Percentiles rank a stretch among this genome's conserved stretches.
Conservation (phyloP, 2,113 vertebrate species). For the Cottus gobio region DNA sequence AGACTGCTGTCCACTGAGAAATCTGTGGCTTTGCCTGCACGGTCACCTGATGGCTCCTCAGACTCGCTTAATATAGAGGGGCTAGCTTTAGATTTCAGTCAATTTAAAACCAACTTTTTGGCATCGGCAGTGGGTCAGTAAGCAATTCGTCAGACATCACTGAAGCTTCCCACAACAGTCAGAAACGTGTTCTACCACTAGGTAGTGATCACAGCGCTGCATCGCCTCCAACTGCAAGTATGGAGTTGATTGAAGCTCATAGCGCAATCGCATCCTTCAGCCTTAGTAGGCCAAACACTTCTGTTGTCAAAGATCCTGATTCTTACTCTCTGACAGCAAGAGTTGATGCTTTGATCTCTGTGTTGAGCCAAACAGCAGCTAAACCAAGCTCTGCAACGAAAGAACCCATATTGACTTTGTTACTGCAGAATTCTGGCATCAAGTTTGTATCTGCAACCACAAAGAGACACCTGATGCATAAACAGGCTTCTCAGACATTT, state of each 20-base stretch:
- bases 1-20: constrained; percentile 40
- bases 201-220: constrained; percentile 23
- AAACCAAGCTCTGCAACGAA: constrained; percentile 1
- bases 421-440: constrained; percentile 16
- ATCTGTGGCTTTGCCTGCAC: constrained; percentile 27
- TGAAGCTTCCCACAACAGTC: constrained; percentile 9
- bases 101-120: constrained; percentile 23
- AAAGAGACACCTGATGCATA: constrained; percentile 17
- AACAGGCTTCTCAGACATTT: constrained; percentile 9
- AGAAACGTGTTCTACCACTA: constrained; percentile 18
- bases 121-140: constrained; percentile 17
- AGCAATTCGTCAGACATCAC: constrained; percentile 2
- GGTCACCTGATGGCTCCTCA: constrained; percentile 27
- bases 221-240: constrained; percentile 39
- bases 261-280: constrained; percentile 6
- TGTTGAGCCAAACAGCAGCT: not conserved
- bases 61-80: not conserved
- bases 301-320: constrained; percentile 20
- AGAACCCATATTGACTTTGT: constrained; percentile 17
- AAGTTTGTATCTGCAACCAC: constrained; percentile 27
- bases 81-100: constrained; percentile 28
- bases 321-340: constrained; percentile 9
- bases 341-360: constrained; percentile 43
- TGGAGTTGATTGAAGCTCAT: constrained; percentile 22
- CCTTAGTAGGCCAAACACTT: not conserved